Evolutionary conservation across 2,113 vertebrate genomes (phyloP).

Genomic region (Phrynosoma blainvillii): DNA sequence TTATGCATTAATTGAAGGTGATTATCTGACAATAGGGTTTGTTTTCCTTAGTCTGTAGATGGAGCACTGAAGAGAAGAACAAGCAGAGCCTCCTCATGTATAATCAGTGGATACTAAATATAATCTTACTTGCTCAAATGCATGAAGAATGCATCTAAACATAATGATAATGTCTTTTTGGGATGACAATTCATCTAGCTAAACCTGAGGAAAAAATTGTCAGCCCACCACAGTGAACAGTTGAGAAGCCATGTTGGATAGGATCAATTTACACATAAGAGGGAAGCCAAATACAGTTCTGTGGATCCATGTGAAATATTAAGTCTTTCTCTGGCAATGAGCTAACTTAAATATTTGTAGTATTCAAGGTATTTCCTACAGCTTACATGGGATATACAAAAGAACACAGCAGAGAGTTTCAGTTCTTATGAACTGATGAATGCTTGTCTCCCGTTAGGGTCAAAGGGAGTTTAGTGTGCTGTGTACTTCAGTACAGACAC

Average conservation of each 20-base stretch:
- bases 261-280: fast-evolving
- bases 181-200: background rate
- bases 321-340: slow-evolving; percentile 46
- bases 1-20: background rate
- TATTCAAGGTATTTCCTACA: slow-evolving; percentile 62
- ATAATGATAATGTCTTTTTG: background rate
- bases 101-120: background rate
- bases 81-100: background rate
- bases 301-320: slow-evolving; percentile 2
- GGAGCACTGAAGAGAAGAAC: background rate
- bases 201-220: background rate
- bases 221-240: background rate
- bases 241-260: background rate
- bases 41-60: background rate
- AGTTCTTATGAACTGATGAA: slow-evolving; percentile 44
- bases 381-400: slow-evolving; percentile 46
- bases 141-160: fast-evolving
- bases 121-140: background rate
- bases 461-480: slow-evolving; percentile 40
- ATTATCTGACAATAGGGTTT: background rate
- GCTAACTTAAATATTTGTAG: slow-evolving; percentile 64
- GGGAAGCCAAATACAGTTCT: background rate
- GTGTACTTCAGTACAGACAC: slow-evolving; percentile 26
- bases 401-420: slow-evolving; percentile 46
- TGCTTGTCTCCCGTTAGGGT: slow-evolving; percentile 49